These are phyloP conservation scores for Carapus acus DNA, from an alignment of 2,797 vertebrate species.

Conservation along the genomic window DNA sequence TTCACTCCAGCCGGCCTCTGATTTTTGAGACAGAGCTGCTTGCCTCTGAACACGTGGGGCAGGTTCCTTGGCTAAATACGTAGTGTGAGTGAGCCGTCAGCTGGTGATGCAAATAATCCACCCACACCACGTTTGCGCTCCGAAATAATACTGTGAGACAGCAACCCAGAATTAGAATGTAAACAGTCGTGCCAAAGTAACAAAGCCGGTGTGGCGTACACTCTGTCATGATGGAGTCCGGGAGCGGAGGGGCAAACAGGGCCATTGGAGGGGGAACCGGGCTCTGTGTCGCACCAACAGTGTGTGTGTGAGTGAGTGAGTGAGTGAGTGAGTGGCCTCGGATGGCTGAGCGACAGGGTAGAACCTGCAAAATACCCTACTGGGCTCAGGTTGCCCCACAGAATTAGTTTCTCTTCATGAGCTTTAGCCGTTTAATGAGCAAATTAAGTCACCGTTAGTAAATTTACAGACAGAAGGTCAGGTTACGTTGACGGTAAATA, in stretches of 20 bases:
- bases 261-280: too few relatives aligned
- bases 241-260: too few relatives aligned
- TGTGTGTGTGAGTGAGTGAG: too few relatives aligned
- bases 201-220: constrained; percentile 17
- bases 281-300: too few relatives aligned
- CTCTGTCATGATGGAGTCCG: constrained; percentile 11
- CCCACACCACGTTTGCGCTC: constrained; percentile 14
- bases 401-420: constrained; percentile 28
- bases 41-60: constrained; percentile 25
- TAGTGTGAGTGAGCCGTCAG: not conserved
- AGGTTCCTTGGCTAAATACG: constrained; percentile 7
- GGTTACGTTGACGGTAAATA: too few relatives aligned
- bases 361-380: constrained; percentile 27
- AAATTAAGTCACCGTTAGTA: too few relatives aligned
- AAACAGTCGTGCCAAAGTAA: constrained; percentile 40
- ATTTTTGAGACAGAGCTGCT: constrained; percentile 20
- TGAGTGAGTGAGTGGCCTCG: constrained; percentile 14
- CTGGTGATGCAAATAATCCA: not conserved
- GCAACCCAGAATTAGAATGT: constrained; percentile 31
- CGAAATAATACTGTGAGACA: constrained; percentile 24
- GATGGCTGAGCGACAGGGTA: constrained; percentile 29
- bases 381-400: constrained; percentile 12
- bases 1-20: constrained; percentile 41
- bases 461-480: too few relatives aligned
- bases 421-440: too few relatives aligned